Conservation (phyloP, 2,113 vertebrate species). For the Anoplopoma fimbria region DNA sequence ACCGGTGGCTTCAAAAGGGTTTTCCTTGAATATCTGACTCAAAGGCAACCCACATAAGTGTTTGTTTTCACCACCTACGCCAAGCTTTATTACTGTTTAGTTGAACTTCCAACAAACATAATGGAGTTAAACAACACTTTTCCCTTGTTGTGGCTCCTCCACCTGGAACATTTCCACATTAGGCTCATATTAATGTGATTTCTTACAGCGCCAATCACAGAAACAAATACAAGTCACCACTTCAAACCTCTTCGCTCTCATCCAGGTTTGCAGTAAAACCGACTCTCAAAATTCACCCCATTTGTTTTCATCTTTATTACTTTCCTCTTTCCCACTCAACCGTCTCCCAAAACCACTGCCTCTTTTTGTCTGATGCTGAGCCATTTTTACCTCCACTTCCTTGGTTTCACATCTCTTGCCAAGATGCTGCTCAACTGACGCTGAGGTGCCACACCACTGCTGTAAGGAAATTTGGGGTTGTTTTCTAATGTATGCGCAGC, state of each 20-base stretch:
- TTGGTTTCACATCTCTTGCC: slow-evolving; percentile 75
- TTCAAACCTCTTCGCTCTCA: background rate
- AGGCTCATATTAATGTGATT: no score
- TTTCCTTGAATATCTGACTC: slow-evolving; percentile 7
- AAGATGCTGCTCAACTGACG: slow-evolving; percentile 60
- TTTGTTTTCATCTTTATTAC: slow-evolving; percentile 39
- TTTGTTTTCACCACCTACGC: slow-evolving; percentile 28
- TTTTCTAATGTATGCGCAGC: slow-evolving; percentile 69
- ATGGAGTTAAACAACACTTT: slow-evolving; percentile 4
- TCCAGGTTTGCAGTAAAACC: slow-evolving; percentile 9
- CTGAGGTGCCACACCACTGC: slow-evolving; percentile 44
- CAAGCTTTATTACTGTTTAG: slow-evolving; percentile 33
- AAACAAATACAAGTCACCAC: slow-evolving; percentile 15
- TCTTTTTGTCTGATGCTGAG: slow-evolving; percentile 61
- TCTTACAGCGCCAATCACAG: slow-evolving; percentile 15
- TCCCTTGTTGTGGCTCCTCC: background rate
- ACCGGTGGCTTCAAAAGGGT: background rate
- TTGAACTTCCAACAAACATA: slow-evolving; percentile 12
- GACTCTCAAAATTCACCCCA: slow-evolving; percentile 2
- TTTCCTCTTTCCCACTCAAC: slow-evolving; percentile 26
- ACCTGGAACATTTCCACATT: background rate
- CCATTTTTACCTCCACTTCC: slow-evolving; percentile 46
- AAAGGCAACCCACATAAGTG: background rate
- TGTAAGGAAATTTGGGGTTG: slow-evolving; percentile 46
- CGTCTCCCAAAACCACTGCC: slow-evolving; percentile 46